Conservation (phyloP, 2,888 invertebrate species). For the Anoncus sp. region DNA sequence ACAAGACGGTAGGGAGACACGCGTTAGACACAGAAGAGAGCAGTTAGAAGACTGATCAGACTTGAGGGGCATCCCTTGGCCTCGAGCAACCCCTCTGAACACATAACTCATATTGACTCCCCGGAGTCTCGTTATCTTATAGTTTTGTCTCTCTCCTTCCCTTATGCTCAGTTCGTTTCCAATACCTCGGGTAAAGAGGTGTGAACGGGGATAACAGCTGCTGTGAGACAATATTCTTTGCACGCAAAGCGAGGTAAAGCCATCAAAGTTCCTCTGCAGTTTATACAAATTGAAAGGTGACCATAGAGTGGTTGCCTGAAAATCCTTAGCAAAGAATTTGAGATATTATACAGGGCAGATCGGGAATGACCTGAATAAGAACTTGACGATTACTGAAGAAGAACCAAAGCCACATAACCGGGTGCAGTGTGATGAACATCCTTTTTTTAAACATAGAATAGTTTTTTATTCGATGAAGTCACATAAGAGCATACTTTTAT, state of each 20-base stretch:
- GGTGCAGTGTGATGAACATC: too few species aligned
- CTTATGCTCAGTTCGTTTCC: neutral
- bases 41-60: constrained; percentile 80
- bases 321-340: neutral
- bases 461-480: too few species aligned
- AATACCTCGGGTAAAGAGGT: constrained; percentile 36
- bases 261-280: constrained; percentile 41
- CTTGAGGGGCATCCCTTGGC: constrained; percentile 83
- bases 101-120: constrained; percentile 80
- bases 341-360: neutral
- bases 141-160: constrained; percentile 33
- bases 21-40: constrained; percentile 77
- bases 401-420: too few species aligned
- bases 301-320: too few species aligned
- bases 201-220: constrained; percentile 31
- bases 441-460: too few species aligned
- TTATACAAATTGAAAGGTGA: constrained; percentile 32
- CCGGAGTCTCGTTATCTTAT: constrained; percentile 44
- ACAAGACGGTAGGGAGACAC: constrained; percentile 66
- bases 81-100: constrained; percentile 78
- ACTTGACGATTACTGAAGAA: too few species aligned
- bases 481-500: too few species aligned
- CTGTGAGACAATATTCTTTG: neutral
- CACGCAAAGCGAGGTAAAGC: too few species aligned
- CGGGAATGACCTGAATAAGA: neutral